A percentile compares a stretch with the other conserved stretches of the same genome.
Conservation (phyloP, 1,140 invertebrate genomes). For the Drosophila sturtevanti region DNA sequence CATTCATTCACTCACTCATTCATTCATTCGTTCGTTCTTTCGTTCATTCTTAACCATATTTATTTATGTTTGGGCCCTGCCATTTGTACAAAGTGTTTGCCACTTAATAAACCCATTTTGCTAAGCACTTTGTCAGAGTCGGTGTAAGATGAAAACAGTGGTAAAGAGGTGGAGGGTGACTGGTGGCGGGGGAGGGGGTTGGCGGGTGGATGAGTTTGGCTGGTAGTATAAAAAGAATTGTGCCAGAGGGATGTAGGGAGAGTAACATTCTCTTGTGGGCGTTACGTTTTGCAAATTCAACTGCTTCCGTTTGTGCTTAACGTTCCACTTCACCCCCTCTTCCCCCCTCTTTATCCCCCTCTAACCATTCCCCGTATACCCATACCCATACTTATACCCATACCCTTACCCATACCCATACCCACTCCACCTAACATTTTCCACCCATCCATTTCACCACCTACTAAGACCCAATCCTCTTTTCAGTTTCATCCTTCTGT, state of each 20-base stretch:
- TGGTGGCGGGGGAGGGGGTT: neutral
- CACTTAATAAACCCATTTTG: slow-evolving; percentile 79
- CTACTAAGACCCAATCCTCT: neutral
- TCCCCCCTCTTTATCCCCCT: neutral
- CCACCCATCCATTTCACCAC: neutral
- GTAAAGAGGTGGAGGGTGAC: neutral
- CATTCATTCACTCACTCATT: neutral
- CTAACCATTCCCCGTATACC: too few relatives aligned
- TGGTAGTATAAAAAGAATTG: neutral
- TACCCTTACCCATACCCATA: too few relatives aligned
- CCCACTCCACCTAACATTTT: too few relatives aligned
- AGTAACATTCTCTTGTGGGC: neutral
- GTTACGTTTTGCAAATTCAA: slow-evolving; percentile 48
- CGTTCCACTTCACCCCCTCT: neutral
- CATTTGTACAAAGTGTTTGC: slow-evolving; percentile 75
- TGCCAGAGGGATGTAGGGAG: neutral
- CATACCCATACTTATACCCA: too few relatives aligned
- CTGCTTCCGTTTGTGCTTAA: slow-evolving; percentile 63
- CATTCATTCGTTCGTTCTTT: neutral
- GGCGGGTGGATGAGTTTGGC: neutral
- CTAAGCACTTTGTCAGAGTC: slow-evolving; percentile 67
- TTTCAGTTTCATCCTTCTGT: neutral
- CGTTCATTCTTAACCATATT: slow-evolving; percentile 46
- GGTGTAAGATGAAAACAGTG: neutral
- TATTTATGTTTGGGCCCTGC: slow-evolving; percentile 60